Evolutionary conservation across 2,888 invertebrate species (phyloP).

Genomic region (Eledona agricola): DNA sequence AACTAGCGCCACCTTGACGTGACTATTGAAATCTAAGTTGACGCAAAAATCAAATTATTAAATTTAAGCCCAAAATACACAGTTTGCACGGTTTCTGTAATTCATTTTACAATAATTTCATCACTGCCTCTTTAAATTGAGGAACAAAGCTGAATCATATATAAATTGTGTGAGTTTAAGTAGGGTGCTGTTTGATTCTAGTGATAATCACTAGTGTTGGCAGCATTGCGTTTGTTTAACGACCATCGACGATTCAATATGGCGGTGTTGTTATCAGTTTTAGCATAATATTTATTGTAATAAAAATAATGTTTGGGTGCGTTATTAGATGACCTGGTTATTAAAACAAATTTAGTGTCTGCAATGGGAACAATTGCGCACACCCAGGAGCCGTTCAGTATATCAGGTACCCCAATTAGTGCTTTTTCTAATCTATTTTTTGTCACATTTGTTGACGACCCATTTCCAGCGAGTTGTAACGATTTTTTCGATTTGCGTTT

Average conservation of each 20-base stretch:
- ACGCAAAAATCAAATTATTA: no score
- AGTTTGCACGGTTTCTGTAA: no score
- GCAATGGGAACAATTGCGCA: slow-evolving; percentile 58
- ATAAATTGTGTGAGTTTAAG: no score
- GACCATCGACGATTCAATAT: slow-evolving; percentile 38
- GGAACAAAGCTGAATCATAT: no score
- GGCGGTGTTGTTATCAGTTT: slow-evolving; percentile 35
- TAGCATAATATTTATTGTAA: slow-evolving; percentile 16
- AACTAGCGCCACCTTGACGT: no score
- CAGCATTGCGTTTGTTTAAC: no score
- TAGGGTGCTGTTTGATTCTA: no score
- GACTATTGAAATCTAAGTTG: no score
- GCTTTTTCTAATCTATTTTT: slow-evolving; percentile 7
- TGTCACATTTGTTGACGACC: neutral
- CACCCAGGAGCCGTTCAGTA: slow-evolving; percentile 56
- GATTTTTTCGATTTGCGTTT: slow-evolving; percentile 26
- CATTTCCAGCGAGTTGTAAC: slow-evolving; percentile 1
- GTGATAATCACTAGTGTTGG: no score
- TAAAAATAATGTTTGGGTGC: slow-evolving; percentile 17
- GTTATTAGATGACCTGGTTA: slow-evolving; percentile 19
- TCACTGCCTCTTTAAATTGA: no score
- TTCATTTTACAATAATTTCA: no score
- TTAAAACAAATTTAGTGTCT: slow-evolving; percentile 12
- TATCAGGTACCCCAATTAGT: slow-evolving; percentile 51
- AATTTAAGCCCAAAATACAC: no score